phyloP scores from a whole-genome alignment of 2,888 invertebrate genomes.

The Rhagonycha fulva region DNA sequence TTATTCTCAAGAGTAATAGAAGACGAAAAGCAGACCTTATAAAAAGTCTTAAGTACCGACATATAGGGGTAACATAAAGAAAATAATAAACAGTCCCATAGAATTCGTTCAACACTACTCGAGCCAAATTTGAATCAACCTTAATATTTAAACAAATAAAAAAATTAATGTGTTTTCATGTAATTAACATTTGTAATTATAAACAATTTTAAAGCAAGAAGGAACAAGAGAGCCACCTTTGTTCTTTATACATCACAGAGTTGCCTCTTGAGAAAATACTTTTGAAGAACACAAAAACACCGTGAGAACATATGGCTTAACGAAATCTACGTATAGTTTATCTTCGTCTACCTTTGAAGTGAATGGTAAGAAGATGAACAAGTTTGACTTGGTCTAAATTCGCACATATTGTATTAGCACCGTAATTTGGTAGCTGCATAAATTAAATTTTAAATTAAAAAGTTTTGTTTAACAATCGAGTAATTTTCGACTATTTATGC shows the following conservation, averaged over 20 bases:
- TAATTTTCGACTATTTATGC: slow-evolving; percentile 3
- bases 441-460: slow-evolving; percentile 8
- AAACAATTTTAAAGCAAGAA: neutral
- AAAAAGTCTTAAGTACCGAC: slow-evolving; percentile 27
- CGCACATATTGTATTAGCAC: slow-evolving; percentile 13
- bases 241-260: slow-evolving; percentile 14
- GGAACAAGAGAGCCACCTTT: neutral
- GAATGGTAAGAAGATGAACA: neutral
- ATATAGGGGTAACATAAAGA: slow-evolving; percentile 18
- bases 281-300: slow-evolving; percentile 23
- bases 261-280: slow-evolving; percentile 24
- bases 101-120: neutral
- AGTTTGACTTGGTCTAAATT: slow-evolving; percentile 6
- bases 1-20: slow-evolving; percentile 28
- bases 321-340: slow-evolving; percentile 12
- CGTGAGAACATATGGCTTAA: slow-evolving; percentile 28
- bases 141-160: neutral
- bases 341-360: slow-evolving; percentile 10
- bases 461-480: slow-evolving; percentile 9
- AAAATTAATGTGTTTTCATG: neutral
- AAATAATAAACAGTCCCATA: slow-evolving; percentile 3
- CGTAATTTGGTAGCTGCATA: slow-evolving; percentile 11
- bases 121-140: neutral
- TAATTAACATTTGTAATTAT: neutral
- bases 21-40: slow-evolving; percentile 32